A percentile compares a stretch with the other conserved stretches of the same genome.
Evolutionary conservation across 1,140 invertebrate genomes (phyloP).

Genomic region (Lerema accius): DNA sequence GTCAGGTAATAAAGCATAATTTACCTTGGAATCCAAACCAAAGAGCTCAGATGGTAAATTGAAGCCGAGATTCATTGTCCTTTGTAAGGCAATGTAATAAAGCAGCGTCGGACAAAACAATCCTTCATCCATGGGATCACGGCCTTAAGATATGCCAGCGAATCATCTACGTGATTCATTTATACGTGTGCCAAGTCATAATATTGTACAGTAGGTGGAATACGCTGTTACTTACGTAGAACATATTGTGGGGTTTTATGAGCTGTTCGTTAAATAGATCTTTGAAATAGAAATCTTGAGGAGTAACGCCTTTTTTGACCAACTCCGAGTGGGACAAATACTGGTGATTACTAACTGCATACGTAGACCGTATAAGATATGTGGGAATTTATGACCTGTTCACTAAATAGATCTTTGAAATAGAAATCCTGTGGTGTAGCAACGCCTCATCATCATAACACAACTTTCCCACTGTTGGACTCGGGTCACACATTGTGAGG

Average conservation of each 20-base stretch:
- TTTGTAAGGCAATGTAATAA: not conserved
- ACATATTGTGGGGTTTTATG: constrained; percentile 6
- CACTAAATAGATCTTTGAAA: constrained; percentile 10
- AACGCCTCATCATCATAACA: too few species aligned
- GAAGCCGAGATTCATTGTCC: not conserved
- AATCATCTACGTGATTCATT: constrained; percentile 33
- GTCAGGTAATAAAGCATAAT: too few species aligned
- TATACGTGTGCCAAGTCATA: constrained; percentile 40
- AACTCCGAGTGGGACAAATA: too few species aligned
- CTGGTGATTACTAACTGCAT: too few species aligned
- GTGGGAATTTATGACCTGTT: constrained; percentile 1
- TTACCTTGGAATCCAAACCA: too few species aligned
- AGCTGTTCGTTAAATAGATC: constrained; percentile 1
- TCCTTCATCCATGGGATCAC: constrained; percentile 7
- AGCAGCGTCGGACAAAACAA: constrained; percentile 9
- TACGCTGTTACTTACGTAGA: not conserved
- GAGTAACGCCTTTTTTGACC: not conserved
- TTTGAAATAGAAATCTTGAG: constrained; percentile 4
- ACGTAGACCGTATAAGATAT: not conserved
- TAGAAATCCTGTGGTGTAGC: not conserved
- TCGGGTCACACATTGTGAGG: too few species aligned
- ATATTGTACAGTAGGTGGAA: constrained; percentile 11
- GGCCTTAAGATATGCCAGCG: constrained; percentile 23
- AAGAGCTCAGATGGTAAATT: not conserved
- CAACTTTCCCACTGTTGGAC: too few species aligned